Percentiles rank a stretch among this genome's conserved stretches.
Conservation (phyloP, 2,888 invertebrate genomes). For the Ennomos fuscantarius region DNA sequence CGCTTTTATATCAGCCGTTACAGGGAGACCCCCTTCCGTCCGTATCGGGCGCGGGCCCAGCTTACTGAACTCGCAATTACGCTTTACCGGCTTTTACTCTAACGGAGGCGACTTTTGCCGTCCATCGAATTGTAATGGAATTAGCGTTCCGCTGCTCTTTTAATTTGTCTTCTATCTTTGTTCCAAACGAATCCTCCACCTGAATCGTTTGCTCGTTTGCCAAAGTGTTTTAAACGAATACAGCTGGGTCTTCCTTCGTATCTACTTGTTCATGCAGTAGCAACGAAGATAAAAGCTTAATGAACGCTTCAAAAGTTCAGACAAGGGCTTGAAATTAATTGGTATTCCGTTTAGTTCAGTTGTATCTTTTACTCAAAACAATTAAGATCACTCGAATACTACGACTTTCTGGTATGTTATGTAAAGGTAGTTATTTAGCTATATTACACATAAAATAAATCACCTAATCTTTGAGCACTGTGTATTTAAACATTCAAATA, state of each 20-base stretch:
- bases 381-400: background rate
- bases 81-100: slow-evolving; percentile 82
- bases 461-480: too few species aligned
- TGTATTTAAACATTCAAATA: slow-evolving; percentile 1
- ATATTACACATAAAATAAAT: too few species aligned
- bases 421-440: background rate
- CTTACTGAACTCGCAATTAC: slow-evolving; percentile 85
- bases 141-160: slow-evolving; percentile 82
- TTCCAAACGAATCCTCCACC: slow-evolving; percentile 70
- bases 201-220: slow-evolving; percentile 50
- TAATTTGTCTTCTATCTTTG: slow-evolving; percentile 78
- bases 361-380: slow-evolving; percentile 9
- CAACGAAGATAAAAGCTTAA: slow-evolving; percentile 6
- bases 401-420: slow-evolving; percentile 1
- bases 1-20: slow-evolving; percentile 84
- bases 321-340: slow-evolving; percentile 36
- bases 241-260: slow-evolving; percentile 31
- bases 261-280: background rate
- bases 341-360: slow-evolving; percentile 38
- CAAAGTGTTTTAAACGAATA: slow-evolving; percentile 40
- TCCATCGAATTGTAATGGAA: slow-evolving; percentile 84
- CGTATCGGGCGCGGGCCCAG: slow-evolving; percentile 82
- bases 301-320: background rate
- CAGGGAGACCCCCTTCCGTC: slow-evolving; percentile 81
- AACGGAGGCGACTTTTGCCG: slow-evolving; percentile 81